phyloP scores from a whole-genome alignment of 2,113 vertebrate species.

The Oryzias melastigma region DNA sequence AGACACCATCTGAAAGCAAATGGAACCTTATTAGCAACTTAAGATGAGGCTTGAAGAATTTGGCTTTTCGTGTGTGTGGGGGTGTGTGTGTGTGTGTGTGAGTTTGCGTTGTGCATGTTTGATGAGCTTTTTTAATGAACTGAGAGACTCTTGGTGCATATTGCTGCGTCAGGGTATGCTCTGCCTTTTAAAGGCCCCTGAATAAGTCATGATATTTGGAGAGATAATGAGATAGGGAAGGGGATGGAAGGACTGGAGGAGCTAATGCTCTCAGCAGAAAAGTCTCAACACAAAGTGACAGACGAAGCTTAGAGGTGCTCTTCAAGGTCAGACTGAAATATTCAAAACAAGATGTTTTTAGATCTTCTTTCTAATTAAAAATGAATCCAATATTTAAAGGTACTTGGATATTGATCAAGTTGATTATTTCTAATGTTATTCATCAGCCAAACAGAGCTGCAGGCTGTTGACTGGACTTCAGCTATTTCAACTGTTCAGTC shows the following conservation, averaged over 20 bases:
- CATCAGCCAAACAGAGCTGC: not conserved
- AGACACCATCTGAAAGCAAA: conserved; percentile 19
- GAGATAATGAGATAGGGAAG: conserved; percentile 85
- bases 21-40: conserved; percentile 50
- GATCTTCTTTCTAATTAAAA: not conserved
- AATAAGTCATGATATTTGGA: conserved; percentile 78
- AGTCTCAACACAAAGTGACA: conserved; percentile 74
- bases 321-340: conserved; percentile 54
- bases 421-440: no score
- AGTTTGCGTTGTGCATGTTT: conserved; percentile 54
- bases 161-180: conserved; percentile 72
- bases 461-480: not conserved
- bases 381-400: no score
- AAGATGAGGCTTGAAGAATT: conserved; percentile 39
- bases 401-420: no score
- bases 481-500: no score
- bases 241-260: conserved; percentile 81
- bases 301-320: conserved; percentile 33
- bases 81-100: conserved; percentile 10
- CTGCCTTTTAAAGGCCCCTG: conserved; percentile 72
- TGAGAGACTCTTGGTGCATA: conserved; percentile 70
- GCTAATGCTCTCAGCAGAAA: conserved; percentile 86
- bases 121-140: conserved; percentile 85
- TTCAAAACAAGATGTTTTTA: conserved; percentile 10
- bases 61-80: conserved; percentile 43